Conservation (phyloP, 1,140 invertebrate genomes). For the Cepaea nemoralis region DNA sequence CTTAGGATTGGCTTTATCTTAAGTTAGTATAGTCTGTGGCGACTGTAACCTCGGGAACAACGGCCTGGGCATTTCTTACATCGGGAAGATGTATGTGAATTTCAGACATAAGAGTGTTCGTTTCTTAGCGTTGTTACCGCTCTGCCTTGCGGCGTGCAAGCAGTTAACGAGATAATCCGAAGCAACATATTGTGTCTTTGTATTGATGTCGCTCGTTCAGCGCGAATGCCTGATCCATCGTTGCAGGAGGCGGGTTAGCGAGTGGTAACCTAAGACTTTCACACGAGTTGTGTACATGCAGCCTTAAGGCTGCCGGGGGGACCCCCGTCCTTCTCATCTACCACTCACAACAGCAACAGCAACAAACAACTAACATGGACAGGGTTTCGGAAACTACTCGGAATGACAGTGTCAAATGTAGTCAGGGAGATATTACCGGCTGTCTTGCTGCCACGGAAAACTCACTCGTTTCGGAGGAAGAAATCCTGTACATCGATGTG, state of each 20-base stretch:
- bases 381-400: neutral
- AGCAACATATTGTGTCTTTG: slow-evolving; percentile 26
- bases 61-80: too few relatives aligned
- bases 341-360: slow-evolving; percentile 6
- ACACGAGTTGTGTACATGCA: neutral
- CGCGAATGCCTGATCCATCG: slow-evolving; percentile 17
- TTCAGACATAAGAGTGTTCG: neutral
- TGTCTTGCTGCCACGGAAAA: neutral
- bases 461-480: neutral
- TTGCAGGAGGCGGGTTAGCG: slow-evolving; percentile 8
- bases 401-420: neutral
- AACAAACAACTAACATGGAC: slow-evolving; percentile 15
- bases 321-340: too few relatives aligned
- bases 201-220: neutral
- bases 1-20: slow-evolving; percentile 44
- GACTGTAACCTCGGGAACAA: slow-evolving; percentile 33
- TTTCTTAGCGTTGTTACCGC: neutral
- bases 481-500: neutral
- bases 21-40: slow-evolving; percentile 38
- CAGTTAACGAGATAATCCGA: slow-evolving; percentile 27
- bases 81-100: slow-evolving; percentile 12
- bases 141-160: neutral
- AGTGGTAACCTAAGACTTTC: neutral
- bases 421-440: neutral
- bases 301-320: neutral